These are phyloP conservation scores for Diabrotica balteata DNA, from an alignment of 2,888 invertebrate species.

Conservation along the genomic window DNA sequence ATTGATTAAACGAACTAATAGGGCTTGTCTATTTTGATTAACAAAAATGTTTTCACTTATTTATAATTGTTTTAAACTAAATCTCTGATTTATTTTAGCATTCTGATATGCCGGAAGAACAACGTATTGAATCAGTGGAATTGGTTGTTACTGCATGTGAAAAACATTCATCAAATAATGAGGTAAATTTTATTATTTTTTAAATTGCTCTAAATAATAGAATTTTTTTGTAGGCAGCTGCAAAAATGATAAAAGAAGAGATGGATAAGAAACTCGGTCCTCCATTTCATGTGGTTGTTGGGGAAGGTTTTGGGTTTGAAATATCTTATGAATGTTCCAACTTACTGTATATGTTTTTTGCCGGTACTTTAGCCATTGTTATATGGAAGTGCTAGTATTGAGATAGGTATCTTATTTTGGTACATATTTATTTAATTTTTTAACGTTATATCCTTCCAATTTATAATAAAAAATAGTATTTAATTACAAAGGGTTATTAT, in stretches of 20 bases:
- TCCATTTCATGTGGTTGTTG: slow-evolving; percentile 94
- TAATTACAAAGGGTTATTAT: too few relatives aligned
- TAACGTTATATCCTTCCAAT: too few relatives aligned
- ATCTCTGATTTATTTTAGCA: slow-evolving; percentile 66
- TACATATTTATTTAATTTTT: too few relatives aligned
- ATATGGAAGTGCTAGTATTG: slow-evolving; percentile 82
- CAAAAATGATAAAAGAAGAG: slow-evolving; percentile 91
- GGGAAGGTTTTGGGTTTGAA: slow-evolving; percentile 94
- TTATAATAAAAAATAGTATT: too few relatives aligned
- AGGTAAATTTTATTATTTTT: slow-evolving; percentile 61
- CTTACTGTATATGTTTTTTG: slow-evolving; percentile 88
- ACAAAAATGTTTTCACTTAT: neutral
- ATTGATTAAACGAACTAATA: slow-evolving; percentile 32
- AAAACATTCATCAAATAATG: slow-evolving; percentile 85
- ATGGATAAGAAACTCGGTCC: slow-evolving; percentile 97
- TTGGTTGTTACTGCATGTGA: slow-evolving; percentile 93
- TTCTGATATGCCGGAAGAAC: slow-evolving; percentile 93
- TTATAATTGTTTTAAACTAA: slow-evolving; percentile 5
- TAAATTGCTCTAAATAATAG: neutral
- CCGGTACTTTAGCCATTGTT: slow-evolving; percentile 87
- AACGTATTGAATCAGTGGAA: slow-evolving; percentile 89
- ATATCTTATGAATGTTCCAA: slow-evolving; percentile 90
- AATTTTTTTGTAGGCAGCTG: slow-evolving; percentile 71
- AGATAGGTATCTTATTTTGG: too few relatives aligned
- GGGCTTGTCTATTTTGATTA: neutral